Evolutionary conservation across 1,140 invertebrate genomes (phyloP).

Genomic region (Mamestra configurata): DNA sequence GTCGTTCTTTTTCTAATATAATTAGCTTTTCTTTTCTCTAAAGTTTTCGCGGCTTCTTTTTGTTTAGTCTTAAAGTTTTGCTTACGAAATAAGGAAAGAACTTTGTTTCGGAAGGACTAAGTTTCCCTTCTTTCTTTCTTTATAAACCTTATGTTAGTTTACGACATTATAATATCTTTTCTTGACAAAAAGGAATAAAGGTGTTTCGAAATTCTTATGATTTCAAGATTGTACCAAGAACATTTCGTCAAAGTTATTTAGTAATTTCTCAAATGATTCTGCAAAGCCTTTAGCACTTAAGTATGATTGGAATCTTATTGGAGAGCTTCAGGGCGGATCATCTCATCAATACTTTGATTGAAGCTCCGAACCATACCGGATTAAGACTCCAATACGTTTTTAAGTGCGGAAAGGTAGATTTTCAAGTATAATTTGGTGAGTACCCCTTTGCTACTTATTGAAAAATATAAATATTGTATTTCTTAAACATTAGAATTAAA

Average conservation of each 20-base stretch:
- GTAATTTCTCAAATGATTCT: conserved; percentile 45
- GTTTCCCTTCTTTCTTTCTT: conserved; percentile 9
- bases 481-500: too few species aligned
- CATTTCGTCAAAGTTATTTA: background rate
- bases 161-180: conserved; percentile 15
- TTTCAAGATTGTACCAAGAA: background rate
- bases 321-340: conserved; percentile 38
- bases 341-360: conserved; percentile 47
- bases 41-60: background rate
- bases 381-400: conserved; percentile 17
- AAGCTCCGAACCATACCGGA: conserved; percentile 27
- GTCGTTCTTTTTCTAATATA: conserved; percentile 11
- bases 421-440: background rate
- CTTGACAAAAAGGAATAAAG: background rate
- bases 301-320: conserved; percentile 48
- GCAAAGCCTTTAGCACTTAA: conserved; percentile 44
- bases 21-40: conserved; percentile 19
- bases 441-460: too few species aligned
- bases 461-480: too few species aligned
- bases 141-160: background rate
- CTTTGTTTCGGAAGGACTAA: background rate
- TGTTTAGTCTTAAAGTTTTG: conserved; percentile 29
- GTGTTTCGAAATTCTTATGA: background rate
- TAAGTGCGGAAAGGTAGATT: background rate
- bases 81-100: background rate